Conservation (phyloP, 2,797 vertebrate species). For the Falco cherrug region DNA sequence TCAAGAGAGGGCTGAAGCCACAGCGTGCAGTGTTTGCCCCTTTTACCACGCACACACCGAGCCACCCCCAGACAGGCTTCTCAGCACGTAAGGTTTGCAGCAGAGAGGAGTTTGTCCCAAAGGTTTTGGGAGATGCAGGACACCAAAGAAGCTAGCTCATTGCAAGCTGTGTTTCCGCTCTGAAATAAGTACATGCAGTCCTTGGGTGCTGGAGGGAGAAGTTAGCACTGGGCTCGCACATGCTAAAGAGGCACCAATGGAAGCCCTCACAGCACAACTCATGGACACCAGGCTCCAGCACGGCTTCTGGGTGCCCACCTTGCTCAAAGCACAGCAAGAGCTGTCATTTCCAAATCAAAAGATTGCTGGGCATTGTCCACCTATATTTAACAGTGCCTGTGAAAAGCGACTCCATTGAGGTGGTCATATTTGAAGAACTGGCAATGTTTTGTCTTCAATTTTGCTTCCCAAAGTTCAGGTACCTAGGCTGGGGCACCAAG, state of each 20-base stretch:
- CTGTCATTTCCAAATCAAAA: neutral
- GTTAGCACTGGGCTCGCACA: neutral
- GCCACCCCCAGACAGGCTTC: neutral
- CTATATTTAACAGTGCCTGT: neutral
- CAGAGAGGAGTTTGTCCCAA: neutral
- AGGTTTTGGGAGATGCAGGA: neutral
- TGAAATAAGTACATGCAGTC: neutral
- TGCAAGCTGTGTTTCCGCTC: neutral
- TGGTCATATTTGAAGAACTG: neutral
- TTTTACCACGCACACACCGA: neutral
- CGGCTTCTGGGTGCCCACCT: rapidly evolving
- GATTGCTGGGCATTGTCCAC: no score
- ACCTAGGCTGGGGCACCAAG: neutral
- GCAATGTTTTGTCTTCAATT: neutral
- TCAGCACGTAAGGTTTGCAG: neutral
- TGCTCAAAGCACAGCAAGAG: neutral
- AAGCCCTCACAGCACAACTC: neutral
- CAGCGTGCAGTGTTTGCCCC: neutral
- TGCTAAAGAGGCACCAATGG: neutral
- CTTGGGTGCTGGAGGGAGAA: neutral
- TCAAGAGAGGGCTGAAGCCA: neutral
- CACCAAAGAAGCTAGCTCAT: neutral
- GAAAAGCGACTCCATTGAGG: neutral
- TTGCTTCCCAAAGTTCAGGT: neutral
- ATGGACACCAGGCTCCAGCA: neutral